These are phyloP conservation scores for Sebastes steindachneri DNA, from an alignment of 2,797 vertebrate species.

Conservation along the genomic window DNA sequence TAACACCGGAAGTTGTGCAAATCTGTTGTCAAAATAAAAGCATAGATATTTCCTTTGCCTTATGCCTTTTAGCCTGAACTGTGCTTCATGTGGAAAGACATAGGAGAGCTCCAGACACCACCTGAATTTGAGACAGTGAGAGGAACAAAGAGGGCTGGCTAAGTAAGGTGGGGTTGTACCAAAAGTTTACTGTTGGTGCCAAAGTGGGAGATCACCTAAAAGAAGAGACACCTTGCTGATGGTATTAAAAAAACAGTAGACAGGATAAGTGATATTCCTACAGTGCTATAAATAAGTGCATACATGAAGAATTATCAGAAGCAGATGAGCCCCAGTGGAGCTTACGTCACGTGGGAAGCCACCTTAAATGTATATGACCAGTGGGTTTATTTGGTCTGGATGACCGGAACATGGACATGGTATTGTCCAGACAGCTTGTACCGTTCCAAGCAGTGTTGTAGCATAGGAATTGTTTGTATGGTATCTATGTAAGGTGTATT, in stretches of 20 bases:
- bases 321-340: background rate
- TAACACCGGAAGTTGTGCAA: background rate
- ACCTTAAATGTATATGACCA: background rate
- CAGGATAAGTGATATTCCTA: background rate
- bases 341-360: background rate
- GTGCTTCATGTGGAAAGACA: background rate
- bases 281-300: background rate
- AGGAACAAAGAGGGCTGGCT: background rate
- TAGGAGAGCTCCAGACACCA: background rate
- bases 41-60: background rate
- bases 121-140: background rate
- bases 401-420: background rate
- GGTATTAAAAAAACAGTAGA: background rate
- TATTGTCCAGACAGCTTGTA: no score
- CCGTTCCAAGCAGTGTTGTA: background rate
- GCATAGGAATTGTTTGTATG: no score
- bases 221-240: background rate
- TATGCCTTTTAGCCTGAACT: accelerated
- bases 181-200: no score
- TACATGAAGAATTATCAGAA: background rate
- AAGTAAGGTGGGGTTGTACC: background rate
- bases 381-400: background rate
- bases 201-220: background rate
- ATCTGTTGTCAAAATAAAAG: conserved; percentile 54
- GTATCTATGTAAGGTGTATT: background rate